Evolutionary conservation across 2,888 invertebrate genomes (phyloP), one percentile per base, ranked within the genome.

Genomic region (Caenorhabditis drosophilae): DNA sequence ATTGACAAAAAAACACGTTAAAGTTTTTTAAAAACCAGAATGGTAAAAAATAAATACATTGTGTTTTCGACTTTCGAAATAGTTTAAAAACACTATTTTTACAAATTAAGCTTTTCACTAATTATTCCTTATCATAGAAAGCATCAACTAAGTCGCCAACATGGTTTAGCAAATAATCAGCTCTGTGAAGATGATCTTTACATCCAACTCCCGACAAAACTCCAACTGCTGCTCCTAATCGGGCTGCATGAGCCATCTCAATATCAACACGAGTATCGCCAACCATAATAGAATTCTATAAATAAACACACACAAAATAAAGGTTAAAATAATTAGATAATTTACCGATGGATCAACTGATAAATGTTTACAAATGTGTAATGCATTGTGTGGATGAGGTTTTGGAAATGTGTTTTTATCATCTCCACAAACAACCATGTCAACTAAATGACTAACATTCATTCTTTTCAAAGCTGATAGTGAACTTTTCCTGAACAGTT

Each of bases 241-340:
- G 80, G 12, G 86, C 85, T 3, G 84, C 81, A 38, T 81, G 78
- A 11, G 84, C 85, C 84, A 86, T 85, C 27, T 83, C 83, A 60
- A 86, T 83, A 70, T 86, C 86, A 1, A 85, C 85, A 38, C 83
- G 77, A 6, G 85, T 85, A 73, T 86, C 86, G 2, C 86, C 86
- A 4, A 86, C 85, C 84, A 86, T 85, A 9, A 84, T 81, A 2
- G 85, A 75, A 36, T 83, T 75, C 75, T 80, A 45, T 42, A 75
- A n/a, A n/a, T n/a, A n/a, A 57, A 38, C 25, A 31, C 15, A 16
- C 31, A 15, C 16, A 22, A 18, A 6, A 12, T n/a, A 25, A 26
- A 12, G 34, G 20, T 16, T 20, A 15, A 9, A 11, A 22, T 22
- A 12, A 4, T 18, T 2, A n/a, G 22, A 12, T 15, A 0, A 49